Evolutionary conservation across 2,797 vertebrate genomes (phyloP).

Genomic region (Acrocephalus scirpaceus): DNA sequence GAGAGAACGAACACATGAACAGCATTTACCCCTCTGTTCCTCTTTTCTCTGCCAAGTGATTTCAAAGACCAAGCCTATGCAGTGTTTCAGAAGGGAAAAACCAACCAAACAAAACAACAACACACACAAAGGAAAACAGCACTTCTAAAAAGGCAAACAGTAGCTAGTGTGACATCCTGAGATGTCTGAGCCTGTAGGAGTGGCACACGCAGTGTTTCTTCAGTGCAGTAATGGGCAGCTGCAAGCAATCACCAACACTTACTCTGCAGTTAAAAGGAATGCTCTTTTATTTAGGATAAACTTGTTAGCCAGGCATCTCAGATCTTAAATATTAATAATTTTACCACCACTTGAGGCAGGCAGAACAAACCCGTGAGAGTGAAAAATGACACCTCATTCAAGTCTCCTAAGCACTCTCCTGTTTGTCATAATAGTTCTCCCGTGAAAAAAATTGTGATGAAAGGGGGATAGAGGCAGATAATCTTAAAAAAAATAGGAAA

Average conservation of each 20-base stretch:
- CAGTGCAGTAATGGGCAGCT: background rate
- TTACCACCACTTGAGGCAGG: background rate
- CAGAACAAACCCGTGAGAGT: background rate
- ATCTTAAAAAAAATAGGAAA: background rate
- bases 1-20: background rate
- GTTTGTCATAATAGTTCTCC: background rate
- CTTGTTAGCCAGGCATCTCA: background rate
- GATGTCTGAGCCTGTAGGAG: background rate
- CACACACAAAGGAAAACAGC: background rate
- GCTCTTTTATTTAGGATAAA: background rate
- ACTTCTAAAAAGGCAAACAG: background rate
- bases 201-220: too few species aligned
- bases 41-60: background rate
- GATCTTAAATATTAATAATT: background rate
- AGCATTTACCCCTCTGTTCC: background rate
- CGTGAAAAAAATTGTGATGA: background rate
- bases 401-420: background rate
- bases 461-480: background rate
- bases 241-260: background rate
- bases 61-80: background rate
- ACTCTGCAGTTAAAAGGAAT: background rate
- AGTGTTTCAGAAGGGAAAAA: background rate
- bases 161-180: background rate
- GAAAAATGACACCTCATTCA: background rate
- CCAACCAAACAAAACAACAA: rapidly evolving